Conservation (phyloP, 2,797 vertebrate genomes). For the Moxostoma hubbsi region DNA sequence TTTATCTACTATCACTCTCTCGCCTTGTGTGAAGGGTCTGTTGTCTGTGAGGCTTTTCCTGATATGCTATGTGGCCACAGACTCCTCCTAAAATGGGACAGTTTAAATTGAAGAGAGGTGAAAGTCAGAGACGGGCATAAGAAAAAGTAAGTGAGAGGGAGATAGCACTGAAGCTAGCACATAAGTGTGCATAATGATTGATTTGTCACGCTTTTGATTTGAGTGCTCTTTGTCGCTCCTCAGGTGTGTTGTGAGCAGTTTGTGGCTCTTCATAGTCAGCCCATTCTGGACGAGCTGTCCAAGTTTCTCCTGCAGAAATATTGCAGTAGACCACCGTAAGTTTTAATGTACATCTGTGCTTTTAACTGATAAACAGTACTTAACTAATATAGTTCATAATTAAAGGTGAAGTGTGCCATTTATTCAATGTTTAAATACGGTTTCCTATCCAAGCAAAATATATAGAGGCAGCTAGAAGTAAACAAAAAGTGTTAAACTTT, state of each 20-base stretch:
- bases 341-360: constrained; percentile 27
- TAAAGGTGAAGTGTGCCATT: background rate
- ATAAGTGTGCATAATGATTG: constrained; percentile 10
- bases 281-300: constrained; percentile 90
- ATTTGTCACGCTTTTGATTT: background rate
- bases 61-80: constrained; percentile 22
- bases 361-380: constrained; percentile 18
- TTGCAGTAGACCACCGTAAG: constrained; percentile 71
- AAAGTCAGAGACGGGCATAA: background rate
- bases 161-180: background rate
- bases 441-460: no score
- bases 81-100: constrained; percentile 29
- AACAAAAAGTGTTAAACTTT: no score
- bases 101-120: background rate
- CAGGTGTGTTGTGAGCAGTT: constrained; percentile 97
- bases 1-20: constrained; percentile 19
- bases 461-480: no score
- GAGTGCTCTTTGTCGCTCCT: constrained; percentile 29
- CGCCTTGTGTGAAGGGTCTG: background rate
- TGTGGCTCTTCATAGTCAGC: constrained; percentile 88
- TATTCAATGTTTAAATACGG: no score
- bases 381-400: constrained; percentile 13
- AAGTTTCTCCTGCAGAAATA: constrained; percentile 85
- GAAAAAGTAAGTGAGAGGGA: constrained; percentile 3
- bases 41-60: constrained; percentile 26